Evolutionary conservation across 1,140 invertebrate genomes (phyloP).

Genomic region (Bradynema listronoti): DNA sequence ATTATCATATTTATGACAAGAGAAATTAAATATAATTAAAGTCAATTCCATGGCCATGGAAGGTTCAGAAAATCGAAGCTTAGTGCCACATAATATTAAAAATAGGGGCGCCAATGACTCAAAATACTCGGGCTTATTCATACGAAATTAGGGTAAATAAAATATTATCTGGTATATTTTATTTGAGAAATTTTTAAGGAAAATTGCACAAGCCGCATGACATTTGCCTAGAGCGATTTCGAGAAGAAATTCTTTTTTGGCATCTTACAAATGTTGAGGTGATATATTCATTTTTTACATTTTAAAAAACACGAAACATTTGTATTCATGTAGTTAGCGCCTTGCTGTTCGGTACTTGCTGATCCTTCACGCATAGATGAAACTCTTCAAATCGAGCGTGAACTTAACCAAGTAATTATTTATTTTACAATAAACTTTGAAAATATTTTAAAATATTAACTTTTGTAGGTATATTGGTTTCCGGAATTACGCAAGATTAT

Average conservation of each 20-base stretch:
- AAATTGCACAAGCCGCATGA: slow-evolving; percentile 61
- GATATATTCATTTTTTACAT: not conserved
- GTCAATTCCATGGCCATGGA: not conserved
- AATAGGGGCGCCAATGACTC: not conserved
- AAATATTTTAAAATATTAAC: not conserved
- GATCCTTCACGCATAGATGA: slow-evolving; percentile 26
- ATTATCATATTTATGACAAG: not conserved
- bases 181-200: slow-evolving; percentile 51
- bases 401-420: slow-evolving; percentile 39
- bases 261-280: slow-evolving; percentile 6
- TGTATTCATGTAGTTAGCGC: slow-evolving; percentile 40
- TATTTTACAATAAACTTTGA: not conserved
- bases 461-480: slow-evolving; percentile 34
- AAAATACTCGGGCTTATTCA: not conserved
- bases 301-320: not conserved
- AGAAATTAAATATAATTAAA: not conserved
- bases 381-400: slow-evolving; percentile 26
- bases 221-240: slow-evolving; percentile 60
- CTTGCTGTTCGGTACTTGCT: slow-evolving; percentile 40
- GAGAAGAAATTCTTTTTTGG: slow-evolving; percentile 52
- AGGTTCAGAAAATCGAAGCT: not conserved
- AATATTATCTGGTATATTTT: too few relatives aligned
- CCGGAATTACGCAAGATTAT: slow-evolving; percentile 37
- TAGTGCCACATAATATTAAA: not conserved
- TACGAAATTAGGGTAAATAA: too few relatives aligned